Evolutionary conservation across 2,888 invertebrate genomes (phyloP), one percentile per base, ranked within the genome.

Genomic region (Chirona hameri): DNA sequence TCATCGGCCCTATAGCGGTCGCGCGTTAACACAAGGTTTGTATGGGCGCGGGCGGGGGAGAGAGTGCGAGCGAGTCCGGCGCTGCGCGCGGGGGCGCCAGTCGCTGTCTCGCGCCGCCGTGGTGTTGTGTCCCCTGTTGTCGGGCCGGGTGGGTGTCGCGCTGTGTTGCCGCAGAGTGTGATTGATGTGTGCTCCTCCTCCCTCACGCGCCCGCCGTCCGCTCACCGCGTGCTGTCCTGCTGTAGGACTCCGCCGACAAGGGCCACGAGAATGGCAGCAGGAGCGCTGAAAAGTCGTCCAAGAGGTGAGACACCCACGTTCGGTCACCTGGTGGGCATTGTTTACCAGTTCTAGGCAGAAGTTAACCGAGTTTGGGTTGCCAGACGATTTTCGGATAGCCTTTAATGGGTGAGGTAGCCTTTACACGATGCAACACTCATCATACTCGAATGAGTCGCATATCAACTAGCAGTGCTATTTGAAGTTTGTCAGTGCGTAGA

Each of bases 1-100:
- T 76, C 76, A 5, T 24, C 76, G 85, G 29, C 81, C 84, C 24
- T 86, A 84, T 86, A 88, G 85, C 84, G 87, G 84, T 82, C 85
- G 86, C 86, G 81, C 86, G 86, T 83, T 86, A 84, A 81, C 86
- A 86, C 81, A 81, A 86, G 83, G 85, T 86, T 84, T 84, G 86
- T 84, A 86, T 86, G 69, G 69, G 81, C 82, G 46, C 55, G 82
- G 52, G 85, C 85, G 83, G 86, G 87, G 39, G 39, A 5, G 39
- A 5, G 86, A 24, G 89, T 89, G 79, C 86, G 88, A 39, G 39
- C 39, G 39, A 39, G 39, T 39, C 39, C 4, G 39, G 39, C 39
- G 39, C n/a, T n/a, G n/a, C n/a, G 60, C n/a, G 60, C n/a, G 10
- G 24, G 10, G 9, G 24, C 60, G 60, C 24, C n/a, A 10, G 60